Evolutionary conservation across 2,888 invertebrate genomes (phyloP), one percentile per base, ranked within the genome.

Genomic region (Spodoptera littoralis): DNA sequence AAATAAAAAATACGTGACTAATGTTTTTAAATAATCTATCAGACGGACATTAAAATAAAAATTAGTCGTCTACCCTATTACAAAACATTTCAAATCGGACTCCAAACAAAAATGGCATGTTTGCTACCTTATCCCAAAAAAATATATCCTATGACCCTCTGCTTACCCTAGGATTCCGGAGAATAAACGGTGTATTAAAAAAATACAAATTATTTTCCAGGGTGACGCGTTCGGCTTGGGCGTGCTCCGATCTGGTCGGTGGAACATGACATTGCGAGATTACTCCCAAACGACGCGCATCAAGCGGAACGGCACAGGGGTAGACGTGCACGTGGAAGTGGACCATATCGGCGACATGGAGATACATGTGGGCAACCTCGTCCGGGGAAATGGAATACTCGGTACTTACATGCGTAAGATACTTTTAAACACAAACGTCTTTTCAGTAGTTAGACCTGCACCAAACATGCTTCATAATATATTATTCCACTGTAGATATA

Each of bases 281-380:
- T 96, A 96, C 84, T 92, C 96, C 8, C 97, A 97, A 86, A 96
- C 96, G 0, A 96, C 96, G 11, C 96, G 96, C 58, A 92, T 96
- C 75, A 95, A 95, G 3, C 95, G 95, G 62, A 91, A 88, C 80
- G 95, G 95, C 8, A 85, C 88, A n/a, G 89, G 90, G 27, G 84
- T 94, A 18, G 89, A 80, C 78, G 97, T 97, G 0, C 95, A 95
- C 61, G 96, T 98, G 0, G 96, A 96, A 76, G 96, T 97, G 11
- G 96, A 97, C 86, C 96, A 95, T 74, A 97, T 97, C 70, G 96
- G 97, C 0, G 96, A 97, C 86, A 95, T 98, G 95, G 96, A 97
- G 79, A 91, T 98, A 74, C 98, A 98, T 82, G 96, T 97, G 36
- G 96, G 96, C 9, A 97, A 98, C 89, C 92, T 98, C 48, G 92